Conservation (phyloP, 1,140 invertebrate species). For the Halesus radiatus region DNA sequence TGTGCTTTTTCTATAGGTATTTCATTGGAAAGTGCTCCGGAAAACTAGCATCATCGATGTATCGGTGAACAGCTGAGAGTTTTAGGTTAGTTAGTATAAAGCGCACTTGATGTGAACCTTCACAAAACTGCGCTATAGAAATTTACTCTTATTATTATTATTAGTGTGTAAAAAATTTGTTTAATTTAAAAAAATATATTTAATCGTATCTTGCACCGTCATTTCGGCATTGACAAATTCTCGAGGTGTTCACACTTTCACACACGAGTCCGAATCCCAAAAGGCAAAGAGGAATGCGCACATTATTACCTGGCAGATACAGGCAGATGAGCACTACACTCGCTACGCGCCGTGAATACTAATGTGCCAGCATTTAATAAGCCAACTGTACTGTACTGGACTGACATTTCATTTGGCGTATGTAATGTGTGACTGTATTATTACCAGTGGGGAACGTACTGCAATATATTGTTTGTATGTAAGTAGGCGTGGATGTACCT, state of each 20-base stretch:
- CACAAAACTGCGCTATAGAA: too few species aligned
- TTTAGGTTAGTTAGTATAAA: too few species aligned
- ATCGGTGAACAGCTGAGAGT: too few species aligned
- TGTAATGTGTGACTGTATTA: background rate
- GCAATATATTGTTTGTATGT: background rate
- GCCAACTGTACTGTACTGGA: background rate
- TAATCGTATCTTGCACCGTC: background rate
- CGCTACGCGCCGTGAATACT: background rate
- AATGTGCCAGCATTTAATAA: constrained; percentile 9
- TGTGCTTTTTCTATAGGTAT: too few species aligned
- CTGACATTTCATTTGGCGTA: background rate
- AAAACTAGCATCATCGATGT: too few species aligned
- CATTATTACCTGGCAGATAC: background rate
- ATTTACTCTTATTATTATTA: too few species aligned
- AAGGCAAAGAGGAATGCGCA: background rate
- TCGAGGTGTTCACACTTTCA: background rate
- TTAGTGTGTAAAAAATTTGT: too few species aligned
- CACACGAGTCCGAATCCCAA: background rate
- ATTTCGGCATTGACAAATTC: background rate
- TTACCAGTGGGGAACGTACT: background rate
- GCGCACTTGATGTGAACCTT: too few species aligned
- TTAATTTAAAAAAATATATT: too few species aligned
- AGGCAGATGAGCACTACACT: background rate
- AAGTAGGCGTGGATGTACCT: background rate
- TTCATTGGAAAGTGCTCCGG: too few species aligned